Conservation (phyloP, 2,797 vertebrate genomes). For the Alectoris magna region DNA sequence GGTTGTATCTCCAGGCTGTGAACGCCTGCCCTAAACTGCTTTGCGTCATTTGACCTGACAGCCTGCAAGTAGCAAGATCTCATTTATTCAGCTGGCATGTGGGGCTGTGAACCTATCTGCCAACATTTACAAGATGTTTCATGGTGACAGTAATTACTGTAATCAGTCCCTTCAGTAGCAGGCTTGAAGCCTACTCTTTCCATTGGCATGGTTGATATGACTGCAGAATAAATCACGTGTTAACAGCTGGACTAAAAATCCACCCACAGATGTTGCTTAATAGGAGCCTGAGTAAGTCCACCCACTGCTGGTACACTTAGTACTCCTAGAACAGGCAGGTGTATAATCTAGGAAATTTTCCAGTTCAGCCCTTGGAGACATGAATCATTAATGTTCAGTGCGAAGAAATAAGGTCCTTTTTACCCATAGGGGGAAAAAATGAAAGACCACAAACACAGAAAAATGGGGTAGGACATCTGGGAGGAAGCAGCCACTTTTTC, state of each 20-base stretch:
- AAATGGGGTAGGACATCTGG: not conserved
- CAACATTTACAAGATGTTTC: constrained; percentile 35
- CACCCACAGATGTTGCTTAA: constrained; percentile 68
- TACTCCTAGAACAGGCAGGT: constrained; percentile 56
- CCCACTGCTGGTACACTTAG: constrained; percentile 67
- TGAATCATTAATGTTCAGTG: constrained; percentile 59
- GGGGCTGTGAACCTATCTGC: not conserved
- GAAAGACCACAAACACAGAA: not conserved
- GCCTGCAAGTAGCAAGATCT: not conserved
- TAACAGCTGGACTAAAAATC: constrained; percentile 66
- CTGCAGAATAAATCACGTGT: constrained; percentile 41
- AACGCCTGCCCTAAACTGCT: not conserved
- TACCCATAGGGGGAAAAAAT: not conserved
- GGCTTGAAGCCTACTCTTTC: constrained; percentile 36
- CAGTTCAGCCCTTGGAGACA: constrained; percentile 36
- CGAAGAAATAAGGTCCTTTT: constrained; percentile 15
- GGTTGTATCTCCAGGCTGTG: not conserved
- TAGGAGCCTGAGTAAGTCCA: constrained; percentile 58
- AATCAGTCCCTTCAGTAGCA: constrained; percentile 19
- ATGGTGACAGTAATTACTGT: constrained; percentile 44
- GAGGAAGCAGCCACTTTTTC: not conserved
- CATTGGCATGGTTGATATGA: constrained; percentile 34
- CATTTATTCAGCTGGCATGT: constrained; percentile 1
- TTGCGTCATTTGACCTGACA: not conserved
- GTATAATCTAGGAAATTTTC: constrained; percentile 54